Evolutionary conservation across 2,113 vertebrate species (phyloP).

Genomic region (Eulacestoma nigropectus): DNA sequence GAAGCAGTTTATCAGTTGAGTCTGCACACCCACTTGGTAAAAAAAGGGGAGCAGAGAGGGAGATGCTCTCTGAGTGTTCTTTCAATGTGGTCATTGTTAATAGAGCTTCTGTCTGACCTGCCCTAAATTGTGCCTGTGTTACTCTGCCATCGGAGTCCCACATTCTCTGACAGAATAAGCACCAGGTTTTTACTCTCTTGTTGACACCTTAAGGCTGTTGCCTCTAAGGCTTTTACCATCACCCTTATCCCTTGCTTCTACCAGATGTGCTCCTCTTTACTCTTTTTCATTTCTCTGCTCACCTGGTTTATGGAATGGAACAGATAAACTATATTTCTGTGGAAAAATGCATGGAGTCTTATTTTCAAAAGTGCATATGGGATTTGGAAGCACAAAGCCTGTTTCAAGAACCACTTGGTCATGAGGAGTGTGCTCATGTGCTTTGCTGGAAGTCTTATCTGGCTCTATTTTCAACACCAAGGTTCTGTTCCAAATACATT

Average conservation of each 20-base stretch:
- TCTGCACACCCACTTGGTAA: not conserved
- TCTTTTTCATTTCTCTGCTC: not conserved
- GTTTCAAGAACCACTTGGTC: not conserved
- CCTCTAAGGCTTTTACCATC: not conserved
- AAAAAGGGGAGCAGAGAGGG: not conserved
- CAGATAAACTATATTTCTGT: not conserved
- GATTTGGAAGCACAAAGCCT: not conserved
- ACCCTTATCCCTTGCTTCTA: not conserved
- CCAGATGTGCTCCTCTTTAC: not conserved
- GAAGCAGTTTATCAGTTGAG: not conserved
- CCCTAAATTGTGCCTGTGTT: not conserved
- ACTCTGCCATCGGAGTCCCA: not conserved
- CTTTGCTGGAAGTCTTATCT: not conserved
- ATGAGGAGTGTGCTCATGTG: not conserved
- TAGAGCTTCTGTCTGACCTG: not conserved
- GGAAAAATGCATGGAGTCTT: not conserved
- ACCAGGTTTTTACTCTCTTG: not conserved
- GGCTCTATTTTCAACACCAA: not conserved
- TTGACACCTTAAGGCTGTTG: not conserved
- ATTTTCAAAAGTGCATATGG: not conserved
- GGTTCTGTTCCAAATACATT: not conserved
- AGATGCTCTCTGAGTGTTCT: not conserved
- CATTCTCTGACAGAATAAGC: not conserved
- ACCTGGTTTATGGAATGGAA: not conserved
- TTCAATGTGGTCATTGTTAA: not conserved